Percentiles rank a stretch among this genome's conserved stretches.
phyloP scores from a whole-genome alignment of 2,888 invertebrate species.

The Thereva unica region DNA sequence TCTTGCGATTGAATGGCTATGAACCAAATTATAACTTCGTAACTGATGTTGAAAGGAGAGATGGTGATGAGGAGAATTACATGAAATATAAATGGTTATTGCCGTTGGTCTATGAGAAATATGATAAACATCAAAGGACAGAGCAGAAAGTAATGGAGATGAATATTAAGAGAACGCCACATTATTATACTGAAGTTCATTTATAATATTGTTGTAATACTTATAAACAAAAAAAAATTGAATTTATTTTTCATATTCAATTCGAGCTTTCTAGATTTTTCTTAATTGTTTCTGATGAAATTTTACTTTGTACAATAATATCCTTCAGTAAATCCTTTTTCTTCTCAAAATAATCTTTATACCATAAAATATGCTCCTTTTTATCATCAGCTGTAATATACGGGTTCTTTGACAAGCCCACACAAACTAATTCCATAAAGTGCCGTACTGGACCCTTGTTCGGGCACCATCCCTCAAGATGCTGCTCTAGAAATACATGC shows the following conservation, averaged over 20 bases:
- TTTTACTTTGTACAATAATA: constrained; percentile 47
- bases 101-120: constrained; percentile 47
- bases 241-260: not conserved
- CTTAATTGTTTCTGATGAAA: constrained; percentile 17
- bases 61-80: constrained; percentile 52
- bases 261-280: constrained; percentile 5
- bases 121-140: constrained; percentile 49
- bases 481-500: constrained; percentile 89
- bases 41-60: constrained; percentile 52
- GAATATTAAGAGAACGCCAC: constrained; percentile 52
- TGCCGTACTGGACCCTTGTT: constrained; percentile 86
- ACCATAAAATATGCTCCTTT: constrained; percentile 88
- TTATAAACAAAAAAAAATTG: too few relatives aligned
- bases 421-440: constrained; percentile 96
- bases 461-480: constrained; percentile 89
- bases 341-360: constrained; percentile 81
- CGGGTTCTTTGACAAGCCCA: constrained; percentile 92
- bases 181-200: constrained; percentile 48
- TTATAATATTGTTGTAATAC: too few relatives aligned
- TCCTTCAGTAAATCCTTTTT: constrained; percentile 71
- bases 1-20: constrained; percentile 54
- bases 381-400: constrained; percentile 88
- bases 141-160: constrained; percentile 53
- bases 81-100: constrained; percentile 45
- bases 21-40: constrained; percentile 56